Evolutionary conservation across 2,888 invertebrate species (phyloP), one percentile per base, ranked within the genome.

Genomic region (Crioceris asparagi): DNA sequence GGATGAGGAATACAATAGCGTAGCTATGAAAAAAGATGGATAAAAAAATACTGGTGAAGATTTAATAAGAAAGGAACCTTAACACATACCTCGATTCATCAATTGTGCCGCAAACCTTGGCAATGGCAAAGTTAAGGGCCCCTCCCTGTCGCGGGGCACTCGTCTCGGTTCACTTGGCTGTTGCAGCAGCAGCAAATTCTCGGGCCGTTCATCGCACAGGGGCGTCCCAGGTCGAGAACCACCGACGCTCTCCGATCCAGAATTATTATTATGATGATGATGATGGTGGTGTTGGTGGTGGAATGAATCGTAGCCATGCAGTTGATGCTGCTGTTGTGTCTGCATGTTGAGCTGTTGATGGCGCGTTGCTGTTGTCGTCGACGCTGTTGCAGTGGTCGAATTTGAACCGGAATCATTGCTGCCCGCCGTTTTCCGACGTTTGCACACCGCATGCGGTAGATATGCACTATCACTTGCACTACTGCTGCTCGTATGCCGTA

Each of bases 201-300:
- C 85, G 2, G 83, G 84, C 32, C 79, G 66, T 59, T 87, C 87
- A 62, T 87, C 86, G 53, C 83, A 82, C 37, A 87, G 66, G 2
- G 87, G 87, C 10, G 90, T 90, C 32, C 88, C 90, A 2, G 87
- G 86, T 39, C 88, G 71, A 8, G 85, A 85, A 44, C 83, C 82
- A 30, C 75, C 74, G 36, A 73, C 69, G 53, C 74, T 74, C 49
- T 75, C 75, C 21, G 71, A 72, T 38, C 74, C 74, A 38, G 72
- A 70, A 47, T 68, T 67, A 48, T 70, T 70, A 50, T 70, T 71
- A 55, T 70, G 71, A 48, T 70, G 71, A 55, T 70, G 71, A 48
- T 70, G 71, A 26, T n/a, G n/a, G n/a, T n/a, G n/a, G n/a, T n/a
- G n/a, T n/a, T n/a, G n/a, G n/a, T n/a, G n/a, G n/a, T 54, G 49